Base-by-base conservation (phyloP, 2,113 vertebrate species). In the Rhinopomastus cyanomelas region DNA sequence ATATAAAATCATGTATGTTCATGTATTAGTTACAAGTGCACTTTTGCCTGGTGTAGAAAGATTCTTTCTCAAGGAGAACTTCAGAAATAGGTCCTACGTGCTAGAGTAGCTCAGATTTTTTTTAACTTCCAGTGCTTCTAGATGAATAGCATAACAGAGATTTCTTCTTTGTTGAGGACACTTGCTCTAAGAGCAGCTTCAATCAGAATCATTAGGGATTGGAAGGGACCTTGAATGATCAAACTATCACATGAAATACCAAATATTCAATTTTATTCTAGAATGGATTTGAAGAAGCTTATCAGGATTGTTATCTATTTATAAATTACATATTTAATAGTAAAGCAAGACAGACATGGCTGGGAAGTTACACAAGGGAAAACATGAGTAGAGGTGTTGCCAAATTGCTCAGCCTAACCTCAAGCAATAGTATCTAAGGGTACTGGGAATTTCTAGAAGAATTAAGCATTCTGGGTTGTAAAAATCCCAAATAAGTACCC, bases 261-360 rank as follows among this genome's bases (percentile, higher is more conserved):
- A 94, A 94, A 93, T 87, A 95, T 96, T 87, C 92, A 81, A 95
- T 96, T 96, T 96, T 32, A 49, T 95, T 96, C 91, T 88, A 97
- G 89, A 95, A 96, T 77, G 90, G 76, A 97, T 91, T 96, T 94
- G 95, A 97, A 96, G 68, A 90, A 96, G 93, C 89, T 93, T 97
- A 96, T 96, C 95, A 96, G 94, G 89, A 91, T 85, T 90, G 83
- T 93, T 97, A 87, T 96, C 96, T 97, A 93, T 96, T 95, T 97
- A 95, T 97, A 97, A 96, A 96, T 93, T 94, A 96, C 90, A 97
- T 95, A 92, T 95, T 95, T 97, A 95, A 96, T 78, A 89, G 73
- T 91, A 95, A 97, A 97, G 85, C 49, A 90, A 95, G 95, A 95
- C 68, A 97, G 90, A 97, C 80, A 88, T 94, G 64, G 88, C 82